phyloP scores from a whole-genome alignment of 2,113 vertebrate species.

The Sarotherodon lohbergeri region DNA sequence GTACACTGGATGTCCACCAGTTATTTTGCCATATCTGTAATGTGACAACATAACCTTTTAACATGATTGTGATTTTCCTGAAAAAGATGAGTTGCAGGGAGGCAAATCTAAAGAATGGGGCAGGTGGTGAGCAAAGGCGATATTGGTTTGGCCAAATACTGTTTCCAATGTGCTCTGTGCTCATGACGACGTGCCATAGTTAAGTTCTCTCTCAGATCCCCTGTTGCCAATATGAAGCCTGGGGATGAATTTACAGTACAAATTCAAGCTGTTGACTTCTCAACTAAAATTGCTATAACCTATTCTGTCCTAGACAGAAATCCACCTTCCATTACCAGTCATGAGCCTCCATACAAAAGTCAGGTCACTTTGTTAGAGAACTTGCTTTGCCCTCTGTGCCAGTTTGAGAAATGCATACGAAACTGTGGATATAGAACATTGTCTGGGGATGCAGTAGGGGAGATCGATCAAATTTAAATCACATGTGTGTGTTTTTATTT shows the following conservation, averaged over 20 bases:
- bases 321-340: neutral
- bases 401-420: rapidly evolving
- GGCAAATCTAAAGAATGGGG: neutral
- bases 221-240: rapidly evolving
- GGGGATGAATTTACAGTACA: neutral
- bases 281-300: neutral
- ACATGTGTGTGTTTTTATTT: neutral
- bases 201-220: neutral
- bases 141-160: neutral
- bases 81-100: neutral
- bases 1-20: neutral
- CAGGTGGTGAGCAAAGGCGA: neutral
- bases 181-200: neutral
- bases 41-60: neutral
- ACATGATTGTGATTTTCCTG: neutral
- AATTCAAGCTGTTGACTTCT: neutral
- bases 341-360: neutral
- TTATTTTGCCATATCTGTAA: neutral
- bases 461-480: neutral
- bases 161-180: neutral
- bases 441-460: neutral
- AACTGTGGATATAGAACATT: neutral
- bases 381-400: neutral
- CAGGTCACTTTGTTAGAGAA: neutral
- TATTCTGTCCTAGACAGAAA: neutral